Percentiles rank a stretch among this genome's conserved stretches.
Evolutionary conservation across 2,888 invertebrate species (phyloP).

Genomic region (Oeneis ivallda): DNA sequence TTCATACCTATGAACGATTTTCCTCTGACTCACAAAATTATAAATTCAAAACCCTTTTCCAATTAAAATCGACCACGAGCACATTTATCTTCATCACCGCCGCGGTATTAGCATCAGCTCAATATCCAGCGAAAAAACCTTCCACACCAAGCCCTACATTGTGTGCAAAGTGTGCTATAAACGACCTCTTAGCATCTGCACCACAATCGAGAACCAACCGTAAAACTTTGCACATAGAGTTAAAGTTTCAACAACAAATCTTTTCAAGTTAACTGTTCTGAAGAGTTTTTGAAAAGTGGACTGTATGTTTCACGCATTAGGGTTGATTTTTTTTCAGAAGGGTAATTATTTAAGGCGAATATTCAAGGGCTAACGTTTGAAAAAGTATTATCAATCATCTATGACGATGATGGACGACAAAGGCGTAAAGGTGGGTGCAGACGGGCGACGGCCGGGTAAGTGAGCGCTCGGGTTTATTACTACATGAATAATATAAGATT

Average conservation of each 20-base stretch:
- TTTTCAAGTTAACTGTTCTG: not conserved
- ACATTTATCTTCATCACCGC: conserved; percentile 51
- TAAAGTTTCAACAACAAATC: conserved; percentile 27
- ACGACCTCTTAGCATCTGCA: conserved; percentile 53
- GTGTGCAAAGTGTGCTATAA: conserved; percentile 60
- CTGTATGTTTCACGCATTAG: conserved; percentile 26
- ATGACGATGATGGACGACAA: conserved; percentile 67
- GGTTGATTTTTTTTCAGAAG: not conserved
- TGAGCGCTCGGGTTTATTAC: conserved; percentile 41
- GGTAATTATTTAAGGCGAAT: conserved; percentile 52
- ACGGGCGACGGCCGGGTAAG: conserved; percentile 36
- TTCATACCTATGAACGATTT: conserved; percentile 7
- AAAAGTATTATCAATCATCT: conserved; percentile 76
- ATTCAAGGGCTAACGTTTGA: conserved; percentile 54
- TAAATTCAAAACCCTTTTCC: conserved; percentile 39
- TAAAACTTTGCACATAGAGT: conserved; percentile 31
- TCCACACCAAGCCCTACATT: conserved; percentile 59
- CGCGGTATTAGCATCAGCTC: conserved; percentile 57
- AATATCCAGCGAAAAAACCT: conserved; percentile 63
- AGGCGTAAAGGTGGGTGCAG: conserved; percentile 46
- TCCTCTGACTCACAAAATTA: conserved; percentile 31
- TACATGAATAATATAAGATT: conserved; percentile 36
- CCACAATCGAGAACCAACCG: conserved; percentile 43
- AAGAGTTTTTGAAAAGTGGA: conserved; percentile 31
- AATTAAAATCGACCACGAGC: conserved; percentile 40